phyloP scores from a whole-genome alignment of 2,113 vertebrate species.

The Neogobius melanostomus region DNA sequence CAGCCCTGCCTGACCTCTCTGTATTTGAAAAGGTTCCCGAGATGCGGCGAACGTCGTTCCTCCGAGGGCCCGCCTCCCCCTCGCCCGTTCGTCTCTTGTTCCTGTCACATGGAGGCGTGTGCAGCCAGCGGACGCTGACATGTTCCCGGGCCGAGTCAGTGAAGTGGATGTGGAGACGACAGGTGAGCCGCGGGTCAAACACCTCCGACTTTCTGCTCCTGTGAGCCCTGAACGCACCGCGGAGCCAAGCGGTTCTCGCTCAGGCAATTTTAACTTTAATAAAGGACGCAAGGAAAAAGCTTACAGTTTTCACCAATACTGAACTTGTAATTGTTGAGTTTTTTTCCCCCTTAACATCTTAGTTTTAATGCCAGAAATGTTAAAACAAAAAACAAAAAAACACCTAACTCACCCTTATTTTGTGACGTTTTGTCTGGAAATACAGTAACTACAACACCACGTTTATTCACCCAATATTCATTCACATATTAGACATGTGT shows the following conservation, averaged over 20 bases:
- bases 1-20: neutral
- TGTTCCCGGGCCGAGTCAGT: neutral
- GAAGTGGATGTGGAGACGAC: neutral
- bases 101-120: constrained; percentile 6
- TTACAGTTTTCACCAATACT: too few relatives aligned
- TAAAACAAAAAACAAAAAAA: too few relatives aligned
- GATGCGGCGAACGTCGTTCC: neutral
- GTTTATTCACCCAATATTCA: too few relatives aligned
- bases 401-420: too few relatives aligned
- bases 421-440: too few relatives aligned
- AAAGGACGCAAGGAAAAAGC: too few relatives aligned
- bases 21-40: neutral
- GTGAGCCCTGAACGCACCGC: neutral
- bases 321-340: too few relatives aligned
- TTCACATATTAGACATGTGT: too few relatives aligned
- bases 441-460: too few relatives aligned
- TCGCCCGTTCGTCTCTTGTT: neutral
- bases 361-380: too few relatives aligned
- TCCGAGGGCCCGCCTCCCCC: neutral
- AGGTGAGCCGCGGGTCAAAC: constrained; percentile 7
- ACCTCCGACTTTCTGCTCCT: constrained; percentile 4
- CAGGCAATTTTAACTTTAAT: neutral
- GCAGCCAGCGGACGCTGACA: constrained; percentile 3
- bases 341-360: too few relatives aligned
- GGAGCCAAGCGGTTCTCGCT: neutral